phyloP scores from a whole-genome alignment of 2,888 invertebrate genomes.

The Platycheirus albimanus region DNA sequence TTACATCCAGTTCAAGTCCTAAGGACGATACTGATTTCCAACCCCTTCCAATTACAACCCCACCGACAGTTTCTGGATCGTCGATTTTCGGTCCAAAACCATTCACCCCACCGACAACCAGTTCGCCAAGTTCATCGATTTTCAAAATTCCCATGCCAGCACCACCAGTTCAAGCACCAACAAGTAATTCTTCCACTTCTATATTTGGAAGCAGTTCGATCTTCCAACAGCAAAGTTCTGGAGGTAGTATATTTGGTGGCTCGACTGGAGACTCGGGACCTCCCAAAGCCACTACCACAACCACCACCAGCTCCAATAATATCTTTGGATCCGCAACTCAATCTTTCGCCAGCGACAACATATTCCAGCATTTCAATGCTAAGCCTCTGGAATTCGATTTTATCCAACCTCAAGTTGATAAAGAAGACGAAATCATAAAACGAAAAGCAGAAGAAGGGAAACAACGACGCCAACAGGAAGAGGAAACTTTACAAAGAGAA shows the following conservation, averaged over 20 bases:
- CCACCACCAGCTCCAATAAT: too few species aligned
- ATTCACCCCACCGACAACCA: background rate
- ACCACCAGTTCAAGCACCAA: background rate
- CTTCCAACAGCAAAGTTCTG: slow-evolving; percentile 22
- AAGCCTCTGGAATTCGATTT: slow-evolving; percentile 32
- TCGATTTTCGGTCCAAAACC: slow-evolving; percentile 64
- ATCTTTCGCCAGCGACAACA: slow-evolving; percentile 54
- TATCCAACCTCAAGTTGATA: background rate
- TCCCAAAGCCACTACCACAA: slow-evolving; percentile 15
- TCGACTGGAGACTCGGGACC: slow-evolving; percentile 64
- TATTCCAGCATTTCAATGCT: slow-evolving; percentile 74
- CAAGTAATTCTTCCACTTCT: background rate
- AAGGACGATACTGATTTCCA: slow-evolving; percentile 29
- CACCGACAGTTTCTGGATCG: slow-evolving; percentile 5
- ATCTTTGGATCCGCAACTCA: slow-evolving; percentile 46
- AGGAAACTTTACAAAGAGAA: slow-evolving; percentile 66
- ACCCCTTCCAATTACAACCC: background rate
- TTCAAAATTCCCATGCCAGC: slow-evolving; percentile 51
- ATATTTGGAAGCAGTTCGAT: slow-evolving; percentile 36
- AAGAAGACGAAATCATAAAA: slow-evolving; percentile 28
- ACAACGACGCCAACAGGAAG: slow-evolving; percentile 75
- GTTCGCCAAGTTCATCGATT: slow-evolving; percentile 37
- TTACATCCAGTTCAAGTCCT: slow-evolving; percentile 31
- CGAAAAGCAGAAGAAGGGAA: slow-evolving; percentile 75
- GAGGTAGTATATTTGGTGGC: slow-evolving; percentile 63